Conservation (phyloP, 2,113 vertebrate genomes). For the Acrocephalus arundinaceus region DNA sequence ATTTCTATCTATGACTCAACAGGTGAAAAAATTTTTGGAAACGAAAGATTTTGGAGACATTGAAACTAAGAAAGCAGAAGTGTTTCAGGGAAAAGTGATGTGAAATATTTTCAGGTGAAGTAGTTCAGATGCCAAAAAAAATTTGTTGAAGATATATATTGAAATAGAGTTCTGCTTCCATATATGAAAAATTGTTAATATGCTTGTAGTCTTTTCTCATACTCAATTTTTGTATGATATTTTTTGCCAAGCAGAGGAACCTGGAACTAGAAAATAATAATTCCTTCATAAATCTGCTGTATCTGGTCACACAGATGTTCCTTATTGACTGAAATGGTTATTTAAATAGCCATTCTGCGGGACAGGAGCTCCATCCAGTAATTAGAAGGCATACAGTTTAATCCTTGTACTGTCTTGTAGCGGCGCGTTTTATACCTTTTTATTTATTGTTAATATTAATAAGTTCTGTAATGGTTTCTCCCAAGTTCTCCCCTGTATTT, state of each 20-base stretch:
- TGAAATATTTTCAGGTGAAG: neutral
- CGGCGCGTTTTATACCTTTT: too few relatives aligned
- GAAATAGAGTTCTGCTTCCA: neutral
- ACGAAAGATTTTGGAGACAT: neutral
- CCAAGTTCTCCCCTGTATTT: too few relatives aligned
- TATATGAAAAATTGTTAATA: neutral
- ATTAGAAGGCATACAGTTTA: neutral
- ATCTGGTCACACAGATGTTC: neutral
- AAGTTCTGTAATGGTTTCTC: too few relatives aligned
- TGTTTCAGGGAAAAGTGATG: neutral
- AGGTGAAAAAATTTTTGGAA: neutral
- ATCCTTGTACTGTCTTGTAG: neutral
- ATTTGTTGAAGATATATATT: neutral
- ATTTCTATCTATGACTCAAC: neutral
- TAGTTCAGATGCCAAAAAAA: neutral
- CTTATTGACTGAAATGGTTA: neutral
- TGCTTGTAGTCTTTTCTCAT: neutral
- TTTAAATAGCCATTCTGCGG: neutral
- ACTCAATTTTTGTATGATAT: neutral
- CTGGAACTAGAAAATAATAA: neutral
- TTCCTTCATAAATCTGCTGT: neutral
- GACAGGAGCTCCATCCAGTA: neutral
- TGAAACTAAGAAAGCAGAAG: neutral
- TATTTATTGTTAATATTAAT: too few relatives aligned
- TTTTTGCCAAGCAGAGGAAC: neutral